phyloP scores from a whole-genome alignment of 2,797 vertebrate genomes.

The Myotis daubentonii region DNA sequence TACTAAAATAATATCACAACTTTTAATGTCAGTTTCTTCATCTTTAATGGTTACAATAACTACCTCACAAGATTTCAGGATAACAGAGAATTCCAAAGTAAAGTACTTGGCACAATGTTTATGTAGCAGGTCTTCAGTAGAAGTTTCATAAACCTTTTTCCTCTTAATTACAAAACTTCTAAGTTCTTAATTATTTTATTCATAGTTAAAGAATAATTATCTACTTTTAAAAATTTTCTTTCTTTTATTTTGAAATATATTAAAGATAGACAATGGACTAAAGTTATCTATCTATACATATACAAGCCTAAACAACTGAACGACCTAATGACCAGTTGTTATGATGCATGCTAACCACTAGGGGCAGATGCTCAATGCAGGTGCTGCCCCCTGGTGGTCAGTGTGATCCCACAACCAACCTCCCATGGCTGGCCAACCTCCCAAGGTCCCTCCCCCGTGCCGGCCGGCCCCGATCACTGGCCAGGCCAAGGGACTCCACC shows the following conservation, averaged over 20 bases:
- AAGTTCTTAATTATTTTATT: not conserved
- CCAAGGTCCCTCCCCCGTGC: no score
- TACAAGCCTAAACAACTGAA: no score
- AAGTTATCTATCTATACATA: not conserved
- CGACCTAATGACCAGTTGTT: fast-evolving
- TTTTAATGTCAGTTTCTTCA: not conserved
- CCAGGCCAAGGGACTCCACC: no score
- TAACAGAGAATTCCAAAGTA: not conserved
- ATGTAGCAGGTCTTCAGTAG: not conserved
- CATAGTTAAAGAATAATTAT: not conserved
- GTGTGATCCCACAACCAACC: no score
- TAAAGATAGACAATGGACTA: not conserved
- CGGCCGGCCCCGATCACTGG: no score
- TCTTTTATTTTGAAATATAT: not conserved
- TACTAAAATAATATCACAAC: not conserved
- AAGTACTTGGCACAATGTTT: not conserved
- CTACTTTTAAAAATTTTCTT: not conserved
- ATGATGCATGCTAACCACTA: no score
- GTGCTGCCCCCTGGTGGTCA: no score
- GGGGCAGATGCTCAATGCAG: no score
- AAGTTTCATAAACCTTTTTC: not conserved
- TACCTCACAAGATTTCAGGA: not conserved
- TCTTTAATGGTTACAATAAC: not conserved
- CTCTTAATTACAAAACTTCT: not conserved
- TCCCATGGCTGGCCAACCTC: no score